Conservation (phyloP, 2,113 vertebrate genomes). For the Pogonocichla stellata region DNA sequence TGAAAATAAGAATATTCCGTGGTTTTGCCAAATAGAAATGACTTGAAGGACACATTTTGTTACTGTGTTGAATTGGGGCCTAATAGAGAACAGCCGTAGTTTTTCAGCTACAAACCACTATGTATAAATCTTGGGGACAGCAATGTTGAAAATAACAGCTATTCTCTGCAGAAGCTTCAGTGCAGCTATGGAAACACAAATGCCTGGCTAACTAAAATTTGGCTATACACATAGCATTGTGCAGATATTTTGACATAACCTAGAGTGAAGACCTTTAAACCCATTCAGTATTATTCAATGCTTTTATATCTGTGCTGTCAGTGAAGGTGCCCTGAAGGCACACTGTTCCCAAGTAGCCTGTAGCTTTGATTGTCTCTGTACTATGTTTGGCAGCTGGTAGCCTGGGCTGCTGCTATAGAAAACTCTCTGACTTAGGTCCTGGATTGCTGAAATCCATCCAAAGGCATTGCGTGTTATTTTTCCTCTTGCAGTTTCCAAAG, state of each 20-base stretch:
- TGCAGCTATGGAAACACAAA: conserved; percentile 16
- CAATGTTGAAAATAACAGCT: conserved; percentile 47
- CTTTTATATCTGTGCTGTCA: neutral
- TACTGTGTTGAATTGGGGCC: conserved; percentile 34
- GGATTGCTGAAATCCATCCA: neutral
- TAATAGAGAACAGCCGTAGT: conserved; percentile 41
- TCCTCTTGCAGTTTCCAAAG: neutral
- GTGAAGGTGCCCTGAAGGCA: neutral
- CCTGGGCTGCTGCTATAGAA: neutral
- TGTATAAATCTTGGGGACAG: conserved; percentile 33
- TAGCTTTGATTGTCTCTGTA: neutral
- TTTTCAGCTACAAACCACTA: conserved; percentile 46
- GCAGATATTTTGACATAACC: conserved; percentile 12
- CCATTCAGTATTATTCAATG: neutral
- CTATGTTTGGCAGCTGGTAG: neutral
- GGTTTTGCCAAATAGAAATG: conserved; percentile 14
- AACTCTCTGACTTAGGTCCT: neutral
- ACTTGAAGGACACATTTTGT: neutral
- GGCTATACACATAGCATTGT: conserved; percentile 1
- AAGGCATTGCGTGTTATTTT: neutral
- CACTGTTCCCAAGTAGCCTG: neutral
- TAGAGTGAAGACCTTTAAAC: conserved; percentile 3
- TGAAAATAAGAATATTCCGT: conserved; percentile 35
- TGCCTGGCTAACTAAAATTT: conserved; percentile 3
- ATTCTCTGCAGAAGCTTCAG: conserved; percentile 34